Conservation (phyloP, 2,113 vertebrate genomes). For the Gallinago paraguaiae region DNA sequence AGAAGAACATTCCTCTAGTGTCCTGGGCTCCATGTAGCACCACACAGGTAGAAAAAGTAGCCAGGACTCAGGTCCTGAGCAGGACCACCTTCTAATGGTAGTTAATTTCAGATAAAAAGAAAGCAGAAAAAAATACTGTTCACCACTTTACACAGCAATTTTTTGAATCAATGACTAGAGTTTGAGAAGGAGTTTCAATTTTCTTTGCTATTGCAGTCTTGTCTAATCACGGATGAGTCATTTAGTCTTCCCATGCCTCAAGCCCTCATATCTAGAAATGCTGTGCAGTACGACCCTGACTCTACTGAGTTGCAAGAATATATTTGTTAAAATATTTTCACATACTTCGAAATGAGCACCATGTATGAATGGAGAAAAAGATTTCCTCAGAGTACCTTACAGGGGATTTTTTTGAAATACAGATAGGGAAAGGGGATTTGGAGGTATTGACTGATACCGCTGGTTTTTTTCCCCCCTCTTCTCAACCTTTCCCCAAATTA, state of each 20-base stretch:
- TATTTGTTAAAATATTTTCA: not conserved
- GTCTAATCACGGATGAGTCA: not conserved
- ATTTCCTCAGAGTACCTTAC: not conserved
- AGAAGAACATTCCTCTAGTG: not conserved
- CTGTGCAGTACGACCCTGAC: not conserved
- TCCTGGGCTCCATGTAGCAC: not conserved
- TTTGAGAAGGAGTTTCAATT: constrained; percentile 5
- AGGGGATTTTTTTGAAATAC: not conserved
- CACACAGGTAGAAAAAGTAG: rapidly evolving
- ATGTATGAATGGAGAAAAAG: not conserved
- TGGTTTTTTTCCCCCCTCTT: not conserved
- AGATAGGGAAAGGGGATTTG: not conserved
- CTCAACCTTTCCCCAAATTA: not conserved
- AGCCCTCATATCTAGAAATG: not conserved
- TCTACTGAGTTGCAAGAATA: not conserved
- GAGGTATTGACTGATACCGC: not conserved
- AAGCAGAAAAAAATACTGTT: not conserved
- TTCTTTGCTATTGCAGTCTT: constrained; percentile 16
- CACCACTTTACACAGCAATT: not conserved
- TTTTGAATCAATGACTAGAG: not conserved
- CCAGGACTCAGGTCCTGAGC: not conserved
- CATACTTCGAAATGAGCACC: not conserved
- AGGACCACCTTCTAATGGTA: not conserved
- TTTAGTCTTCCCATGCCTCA: not conserved
- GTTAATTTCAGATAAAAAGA: not conserved